Evolutionary conservation across 1,140 invertebrate species (phyloP).

Genomic region (Whitmania pigra): DNA sequence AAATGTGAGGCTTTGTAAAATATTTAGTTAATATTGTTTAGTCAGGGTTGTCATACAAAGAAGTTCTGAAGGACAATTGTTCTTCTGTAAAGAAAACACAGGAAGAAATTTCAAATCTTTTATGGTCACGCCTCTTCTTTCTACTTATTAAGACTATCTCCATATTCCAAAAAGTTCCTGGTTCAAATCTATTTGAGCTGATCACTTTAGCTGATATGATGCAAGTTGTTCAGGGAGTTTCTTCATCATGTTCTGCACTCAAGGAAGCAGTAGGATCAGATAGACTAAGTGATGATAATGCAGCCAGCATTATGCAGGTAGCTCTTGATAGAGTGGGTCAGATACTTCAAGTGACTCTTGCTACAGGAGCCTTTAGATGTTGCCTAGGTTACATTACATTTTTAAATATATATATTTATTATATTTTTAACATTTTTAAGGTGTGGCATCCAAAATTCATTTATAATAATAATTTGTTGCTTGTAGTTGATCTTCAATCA

Average conservation of each 20-base stretch:
- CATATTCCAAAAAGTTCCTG: slow-evolving; percentile 17
- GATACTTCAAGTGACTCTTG: slow-evolving; percentile 16
- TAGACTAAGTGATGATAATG: neutral
- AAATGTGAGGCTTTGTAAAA: too few relatives aligned
- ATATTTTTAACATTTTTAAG: too few relatives aligned
- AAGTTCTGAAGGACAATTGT: too few relatives aligned
- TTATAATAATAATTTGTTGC: too few relatives aligned
- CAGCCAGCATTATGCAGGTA: neutral
- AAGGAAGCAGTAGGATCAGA: too few relatives aligned
- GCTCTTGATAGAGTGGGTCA: slow-evolving; percentile 18
- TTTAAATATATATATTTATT: neutral
- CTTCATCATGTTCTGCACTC: too few relatives aligned
- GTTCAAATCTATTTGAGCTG: slow-evolving; percentile 18
- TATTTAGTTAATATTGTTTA: too few relatives aligned
- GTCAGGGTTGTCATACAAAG: too few relatives aligned
- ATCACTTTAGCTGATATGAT: slow-evolving; percentile 22
- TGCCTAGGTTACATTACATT: slow-evolving; percentile 15
- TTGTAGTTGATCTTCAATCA: too few relatives aligned
- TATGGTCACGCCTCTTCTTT: slow-evolving; percentile 21
- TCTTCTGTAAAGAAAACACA: too few relatives aligned
- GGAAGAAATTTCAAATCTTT: neutral
- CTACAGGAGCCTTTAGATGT: slow-evolving; percentile 22
- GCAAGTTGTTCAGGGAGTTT: slow-evolving; percentile 11
- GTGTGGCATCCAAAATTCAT: too few relatives aligned
- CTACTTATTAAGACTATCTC: slow-evolving; percentile 13